phyloP scores from a whole-genome alignment of 2,113 vertebrate species.

The Sinocyclocheilus rhinocerous region DNA sequence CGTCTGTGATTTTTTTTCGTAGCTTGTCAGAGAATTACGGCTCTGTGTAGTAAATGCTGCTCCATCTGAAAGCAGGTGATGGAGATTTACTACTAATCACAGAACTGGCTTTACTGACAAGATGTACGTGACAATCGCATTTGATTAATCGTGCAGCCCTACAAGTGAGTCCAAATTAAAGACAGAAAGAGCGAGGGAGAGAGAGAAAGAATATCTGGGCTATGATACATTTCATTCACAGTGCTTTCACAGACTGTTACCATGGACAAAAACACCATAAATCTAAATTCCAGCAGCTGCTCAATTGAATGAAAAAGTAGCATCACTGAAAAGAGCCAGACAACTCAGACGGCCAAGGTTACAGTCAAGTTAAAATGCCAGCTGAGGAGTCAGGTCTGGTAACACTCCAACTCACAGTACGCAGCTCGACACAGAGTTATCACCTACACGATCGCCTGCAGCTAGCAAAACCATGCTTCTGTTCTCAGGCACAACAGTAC shows the following conservation, averaged over 20 bases:
- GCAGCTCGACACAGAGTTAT: background rate
- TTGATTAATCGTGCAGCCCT: too few species aligned
- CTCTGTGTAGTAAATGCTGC: too few species aligned
- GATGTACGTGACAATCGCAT: too few species aligned
- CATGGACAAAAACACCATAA: slow-evolving; percentile 51
- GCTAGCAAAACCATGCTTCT: background rate
- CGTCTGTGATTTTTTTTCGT: too few species aligned
- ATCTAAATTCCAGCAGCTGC: slow-evolving; percentile 45
- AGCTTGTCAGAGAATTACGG: too few species aligned
- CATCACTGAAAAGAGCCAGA: slow-evolving; percentile 39
- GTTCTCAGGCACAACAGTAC: background rate
- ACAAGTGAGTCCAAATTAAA: background rate
- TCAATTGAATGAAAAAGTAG: slow-evolving; percentile 33
- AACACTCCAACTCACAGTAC: slow-evolving; percentile 7
- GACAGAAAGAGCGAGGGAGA: background rate
- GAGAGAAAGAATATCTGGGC: background rate
- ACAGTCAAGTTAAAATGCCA: slow-evolving; percentile 27
- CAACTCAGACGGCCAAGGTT: slow-evolving; percentile 21
- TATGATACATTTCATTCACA: slow-evolving; percentile 16
- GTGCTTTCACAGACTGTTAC: slow-evolving; percentile 46
- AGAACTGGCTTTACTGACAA: too few species aligned
- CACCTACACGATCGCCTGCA: background rate
- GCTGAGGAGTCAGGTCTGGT: slow-evolving; percentile 23
- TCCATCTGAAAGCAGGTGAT: too few species aligned
- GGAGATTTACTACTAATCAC: too few species aligned